These are phyloP conservation scores for Chanos chanos DNA, from an alignment of 2,797 vertebrate species.

Conservation along the genomic window DNA sequence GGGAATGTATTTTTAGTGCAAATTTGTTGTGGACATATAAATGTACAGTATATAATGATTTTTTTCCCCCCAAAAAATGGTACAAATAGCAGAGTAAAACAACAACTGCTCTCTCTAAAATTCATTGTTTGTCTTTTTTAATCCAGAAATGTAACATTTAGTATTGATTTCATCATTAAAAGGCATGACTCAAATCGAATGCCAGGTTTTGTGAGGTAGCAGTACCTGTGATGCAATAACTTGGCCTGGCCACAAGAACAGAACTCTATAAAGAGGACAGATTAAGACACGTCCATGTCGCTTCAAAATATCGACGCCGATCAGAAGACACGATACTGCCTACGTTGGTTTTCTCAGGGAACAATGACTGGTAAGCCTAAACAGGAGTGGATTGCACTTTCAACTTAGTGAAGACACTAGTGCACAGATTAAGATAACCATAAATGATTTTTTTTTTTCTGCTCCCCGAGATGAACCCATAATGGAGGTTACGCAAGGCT, in stretches of 20 bases:
- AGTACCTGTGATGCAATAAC: conserved; percentile 49
- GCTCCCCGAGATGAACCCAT: neutral
- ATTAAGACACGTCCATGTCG: neutral
- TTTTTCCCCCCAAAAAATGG: conserved; percentile 41
- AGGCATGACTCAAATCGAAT: conserved; percentile 40
- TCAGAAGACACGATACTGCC: no score
- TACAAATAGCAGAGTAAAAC: conserved; percentile 37
- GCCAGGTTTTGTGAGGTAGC: conserved; percentile 68
- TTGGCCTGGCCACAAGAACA: conserved; percentile 18
- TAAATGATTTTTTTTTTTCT: no score
- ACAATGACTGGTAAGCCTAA: no score
- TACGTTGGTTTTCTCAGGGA: no score
- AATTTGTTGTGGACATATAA: conserved; percentile 44
- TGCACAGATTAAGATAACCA: no score
- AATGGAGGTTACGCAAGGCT: conserved; percentile 5
- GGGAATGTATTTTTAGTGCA: conserved; percentile 57
- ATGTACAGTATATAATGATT: neutral
- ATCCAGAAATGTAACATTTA: conserved; percentile 28
- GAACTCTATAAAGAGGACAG: conserved; percentile 7
- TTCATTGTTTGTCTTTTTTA: conserved; percentile 43
- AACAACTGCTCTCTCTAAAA: conserved; percentile 33
- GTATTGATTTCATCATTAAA: conserved; percentile 23
- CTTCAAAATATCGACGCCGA: neutral
- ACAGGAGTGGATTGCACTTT: no score
- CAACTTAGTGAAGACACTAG: no score